Conservation (phyloP, 2,888 invertebrate species). For the Xylota sylvarum region DNA sequence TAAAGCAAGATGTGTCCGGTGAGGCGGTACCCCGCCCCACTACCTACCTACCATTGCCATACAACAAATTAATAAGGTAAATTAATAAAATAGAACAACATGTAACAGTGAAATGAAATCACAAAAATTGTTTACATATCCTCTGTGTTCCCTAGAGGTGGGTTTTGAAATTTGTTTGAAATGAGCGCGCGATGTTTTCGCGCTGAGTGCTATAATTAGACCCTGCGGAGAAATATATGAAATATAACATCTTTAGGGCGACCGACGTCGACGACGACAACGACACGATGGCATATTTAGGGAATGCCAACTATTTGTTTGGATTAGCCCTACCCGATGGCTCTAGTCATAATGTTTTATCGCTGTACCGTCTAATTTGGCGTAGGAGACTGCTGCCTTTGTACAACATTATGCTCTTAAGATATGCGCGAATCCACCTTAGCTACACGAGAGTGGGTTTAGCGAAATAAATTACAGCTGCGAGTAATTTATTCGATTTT, state of each 20-base stretch:
- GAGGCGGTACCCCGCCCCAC: background rate
- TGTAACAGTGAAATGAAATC: constrained; percentile 43
- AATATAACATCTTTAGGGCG: constrained; percentile 62
- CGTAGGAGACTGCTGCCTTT: background rate
- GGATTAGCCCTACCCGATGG: constrained; percentile 53
- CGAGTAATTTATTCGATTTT: constrained; percentile 66
- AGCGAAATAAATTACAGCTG: constrained; percentile 43
- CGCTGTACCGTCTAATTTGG: constrained; percentile 1
- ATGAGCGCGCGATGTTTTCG: constrained; percentile 56
- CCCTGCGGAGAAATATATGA: constrained; percentile 45
- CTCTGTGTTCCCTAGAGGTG: background rate
- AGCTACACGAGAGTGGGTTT: constrained; percentile 2
- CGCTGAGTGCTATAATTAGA: constrained; percentile 70
- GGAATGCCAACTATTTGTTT: constrained; percentile 51
- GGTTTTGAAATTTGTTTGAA: constrained; percentile 25
- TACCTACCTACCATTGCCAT: background rate
- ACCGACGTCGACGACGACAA: constrained; percentile 14
- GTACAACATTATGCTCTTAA: constrained; percentile 34
- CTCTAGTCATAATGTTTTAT: constrained; percentile 34
- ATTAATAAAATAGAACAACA: constrained; percentile 56
- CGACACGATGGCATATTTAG: constrained; percentile 38
- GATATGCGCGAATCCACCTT: constrained; percentile 29
- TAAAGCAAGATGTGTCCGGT: constrained; percentile 51
- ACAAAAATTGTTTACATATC: constrained; percentile 56
- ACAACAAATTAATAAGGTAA: constrained; percentile 54